A percentile compares a stretch with the other conserved stretches of the same genome.
These are phyloP conservation scores for Copidosoma floridanum DNA, from an alignment of 1,140 invertebrate genomes.

Conservation along the genomic window DNA sequence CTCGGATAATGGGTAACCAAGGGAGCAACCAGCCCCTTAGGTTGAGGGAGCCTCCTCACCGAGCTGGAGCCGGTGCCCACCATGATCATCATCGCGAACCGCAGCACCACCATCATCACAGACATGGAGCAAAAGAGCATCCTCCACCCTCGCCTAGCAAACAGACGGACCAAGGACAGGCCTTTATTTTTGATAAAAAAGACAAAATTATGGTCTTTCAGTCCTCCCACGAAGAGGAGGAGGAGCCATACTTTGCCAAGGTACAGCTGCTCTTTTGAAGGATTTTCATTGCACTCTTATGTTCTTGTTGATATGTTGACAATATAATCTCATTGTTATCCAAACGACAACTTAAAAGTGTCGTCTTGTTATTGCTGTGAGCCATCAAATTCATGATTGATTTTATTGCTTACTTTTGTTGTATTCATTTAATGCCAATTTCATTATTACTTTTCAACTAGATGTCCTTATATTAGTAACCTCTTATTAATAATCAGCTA, in stretches of 20 bases:
- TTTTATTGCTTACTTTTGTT: no score
- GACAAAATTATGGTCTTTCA: constrained; percentile 64
- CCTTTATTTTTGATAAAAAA: constrained; percentile 86
- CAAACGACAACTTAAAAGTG: neutral
- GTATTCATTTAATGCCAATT: neutral
- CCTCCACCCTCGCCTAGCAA: constrained; percentile 68
- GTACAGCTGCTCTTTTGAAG: constrained; percentile 36
- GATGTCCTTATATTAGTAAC: constrained; percentile 3
- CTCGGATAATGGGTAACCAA: constrained; percentile 69
- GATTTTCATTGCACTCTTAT: neutral
- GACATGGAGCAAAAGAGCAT: constrained; percentile 47
- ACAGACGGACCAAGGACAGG: constrained; percentile 75
- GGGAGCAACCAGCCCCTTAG: constrained; percentile 66
- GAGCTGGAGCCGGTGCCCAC: constrained; percentile 66
- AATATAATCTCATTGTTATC: no score
- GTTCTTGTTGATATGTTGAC: neutral
- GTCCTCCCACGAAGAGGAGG: constrained; percentile 76
- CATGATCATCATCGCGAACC: constrained; percentile 57
- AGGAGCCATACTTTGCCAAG: constrained; percentile 76
- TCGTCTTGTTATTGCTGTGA: neutral
- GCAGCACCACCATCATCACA: constrained; percentile 37
- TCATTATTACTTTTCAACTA: neutral
- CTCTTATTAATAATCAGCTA: no score
- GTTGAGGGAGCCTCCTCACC: no score
- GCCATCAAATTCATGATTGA: neutral